Percentiles rank a stretch among this genome's conserved stretches.
Conservation (phyloP, 1,140 invertebrate species). For the Drosophila parvula region DNA sequence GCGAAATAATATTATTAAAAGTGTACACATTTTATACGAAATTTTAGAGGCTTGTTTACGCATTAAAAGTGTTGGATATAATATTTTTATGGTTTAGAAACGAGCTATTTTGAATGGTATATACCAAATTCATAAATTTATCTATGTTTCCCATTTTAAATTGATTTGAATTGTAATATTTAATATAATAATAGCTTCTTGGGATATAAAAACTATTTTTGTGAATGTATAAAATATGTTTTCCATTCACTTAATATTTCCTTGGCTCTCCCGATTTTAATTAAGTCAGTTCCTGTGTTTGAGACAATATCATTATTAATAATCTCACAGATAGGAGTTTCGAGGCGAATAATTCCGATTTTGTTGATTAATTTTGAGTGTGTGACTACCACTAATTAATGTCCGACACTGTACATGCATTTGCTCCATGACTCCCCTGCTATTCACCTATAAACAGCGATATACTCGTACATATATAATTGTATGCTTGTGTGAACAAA, state of each 20-base stretch:
- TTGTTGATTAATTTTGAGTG: constrained; percentile 12
- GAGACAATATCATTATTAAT: not conserved
- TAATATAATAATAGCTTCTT: not conserved
- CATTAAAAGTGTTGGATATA: too few species aligned
- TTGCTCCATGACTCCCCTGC: constrained; percentile 23
- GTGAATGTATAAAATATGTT: too few species aligned
- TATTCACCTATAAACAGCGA: constrained; percentile 6
- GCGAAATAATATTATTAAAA: not conserved
- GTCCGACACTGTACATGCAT: constrained; percentile 35
- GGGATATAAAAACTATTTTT: not conserved
- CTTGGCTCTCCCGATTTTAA: not conserved
- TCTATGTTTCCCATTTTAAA: too few species aligned
- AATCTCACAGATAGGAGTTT: not conserved
- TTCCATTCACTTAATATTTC: not conserved
- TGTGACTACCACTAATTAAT: constrained; percentile 45
- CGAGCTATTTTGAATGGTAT: too few species aligned
- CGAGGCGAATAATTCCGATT: not conserved
- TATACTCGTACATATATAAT: not conserved
- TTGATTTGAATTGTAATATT: too few species aligned
- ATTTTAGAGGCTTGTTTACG: too few species aligned
- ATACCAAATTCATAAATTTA: too few species aligned
- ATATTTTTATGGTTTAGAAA: too few species aligned
- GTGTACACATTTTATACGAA: not conserved
- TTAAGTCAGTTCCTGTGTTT: not conserved
- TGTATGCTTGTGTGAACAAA: constrained; percentile 6